A percentile compares a stretch with the other conserved stretches of the same genome.
Evolutionary conservation across 1,140 invertebrate genomes (phyloP).

Genomic region (Thaumatotibia leucotreta): DNA sequence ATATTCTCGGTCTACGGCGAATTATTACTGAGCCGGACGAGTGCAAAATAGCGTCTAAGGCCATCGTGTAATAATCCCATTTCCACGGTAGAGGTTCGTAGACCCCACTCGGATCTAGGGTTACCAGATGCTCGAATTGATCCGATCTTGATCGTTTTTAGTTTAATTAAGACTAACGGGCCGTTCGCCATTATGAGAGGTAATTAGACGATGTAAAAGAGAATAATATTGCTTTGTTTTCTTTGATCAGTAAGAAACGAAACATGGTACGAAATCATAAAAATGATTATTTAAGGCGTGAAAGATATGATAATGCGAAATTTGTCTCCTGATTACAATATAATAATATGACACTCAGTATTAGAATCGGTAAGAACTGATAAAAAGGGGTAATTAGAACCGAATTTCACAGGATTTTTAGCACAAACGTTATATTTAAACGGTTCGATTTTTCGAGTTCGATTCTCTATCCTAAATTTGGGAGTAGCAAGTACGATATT

Average conservation of each 20-base stretch:
- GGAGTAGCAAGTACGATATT: no score
- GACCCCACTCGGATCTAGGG: constrained; percentile 35
- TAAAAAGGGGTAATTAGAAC: no score
- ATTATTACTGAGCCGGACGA: constrained; percentile 44
- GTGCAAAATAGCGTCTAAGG: constrained; percentile 58
- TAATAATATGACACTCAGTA: neutral
- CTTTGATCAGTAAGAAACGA: neutral
- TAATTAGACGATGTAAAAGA: neutral
- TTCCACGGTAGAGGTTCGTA: constrained; percentile 66
- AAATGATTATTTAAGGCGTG: neutral
- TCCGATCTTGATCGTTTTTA: neutral
- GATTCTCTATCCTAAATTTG: no score
- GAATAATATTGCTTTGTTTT: neutral
- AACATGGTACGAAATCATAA: neutral
- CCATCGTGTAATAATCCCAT: constrained; percentile 62
- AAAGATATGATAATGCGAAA: neutral
- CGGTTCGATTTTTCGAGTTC: no score
- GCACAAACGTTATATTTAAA: no score
- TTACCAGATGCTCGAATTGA: constrained; percentile 1
- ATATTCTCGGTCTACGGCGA: constrained; percentile 21
- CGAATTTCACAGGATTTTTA: no score
- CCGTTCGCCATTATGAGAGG: neutral
- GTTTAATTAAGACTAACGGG: neutral
- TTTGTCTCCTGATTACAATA: neutral
- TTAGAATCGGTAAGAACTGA: no score